Evolutionary conservation across 2,797 vertebrate genomes (phyloP), one percentile per base, ranked within the genome.

Genomic region (Aplochiton taeniatus): DNA sequence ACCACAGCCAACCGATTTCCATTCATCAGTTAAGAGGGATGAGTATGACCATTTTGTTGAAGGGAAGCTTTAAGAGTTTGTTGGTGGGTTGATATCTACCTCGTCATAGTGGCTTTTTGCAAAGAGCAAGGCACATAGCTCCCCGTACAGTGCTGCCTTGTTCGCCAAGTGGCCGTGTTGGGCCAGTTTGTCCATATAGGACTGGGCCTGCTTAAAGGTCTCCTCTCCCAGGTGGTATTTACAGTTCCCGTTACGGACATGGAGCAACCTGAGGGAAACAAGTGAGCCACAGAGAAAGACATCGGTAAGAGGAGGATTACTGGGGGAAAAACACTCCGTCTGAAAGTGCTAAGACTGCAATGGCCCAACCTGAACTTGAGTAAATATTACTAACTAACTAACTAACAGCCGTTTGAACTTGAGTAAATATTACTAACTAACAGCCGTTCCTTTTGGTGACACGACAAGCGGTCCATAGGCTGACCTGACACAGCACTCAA

Each of bases 51-150:
- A 48, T 42, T 18, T 54, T 48, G 9, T 11, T 53, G n/a, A 19
- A 12, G 20, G 12, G 18, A 16, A 42, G 42, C 11, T 13, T 16
- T n/a, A n/a, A n/a, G n/a, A n/a, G n/a, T 43, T n/a, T 11, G 17
- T 52, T 8, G 0, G 17, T 47, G 41, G 42, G 45, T 19, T 46
- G n/a, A 44, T 43, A 42, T 87, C 75, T 85, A 98, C 98, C 94
- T 99, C 97, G 61, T 99, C 98, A 7, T 99, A 99, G 89, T 99
- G 98, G 87, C 97, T 99, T 93, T 99, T 99, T 83, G 97, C 98
- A 74, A 99, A 99, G 54, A 99, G 94, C 79, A 99, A 92, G 1
- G 96, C 96, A 61, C 97, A 99, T 0, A 99, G 90, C 85, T 99
- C 98, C 49, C 96, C 98, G 1, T 98, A 99, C 0, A 99, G 93